Evolutionary conservation across 2,113 vertebrate genomes (phyloP).

Genomic region (Balaeniceps rex): DNA sequence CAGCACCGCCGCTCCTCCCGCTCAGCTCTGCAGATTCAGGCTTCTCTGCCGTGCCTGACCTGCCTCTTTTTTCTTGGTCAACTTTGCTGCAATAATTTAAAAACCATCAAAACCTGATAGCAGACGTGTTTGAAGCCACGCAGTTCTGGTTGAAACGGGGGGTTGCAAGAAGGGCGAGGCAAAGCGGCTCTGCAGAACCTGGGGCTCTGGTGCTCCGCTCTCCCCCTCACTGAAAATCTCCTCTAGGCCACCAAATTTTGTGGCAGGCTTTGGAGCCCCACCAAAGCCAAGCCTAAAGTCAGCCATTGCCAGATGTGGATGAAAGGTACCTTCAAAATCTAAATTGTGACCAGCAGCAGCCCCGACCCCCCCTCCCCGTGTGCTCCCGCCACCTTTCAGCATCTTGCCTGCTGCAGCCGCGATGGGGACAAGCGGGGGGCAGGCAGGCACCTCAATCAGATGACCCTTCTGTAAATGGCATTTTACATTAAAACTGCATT

Average conservation of each 20-base stretch:
- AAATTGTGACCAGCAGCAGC: not conserved
- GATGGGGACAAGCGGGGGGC: not conserved
- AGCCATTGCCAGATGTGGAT: not conserved
- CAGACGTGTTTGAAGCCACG: not conserved
- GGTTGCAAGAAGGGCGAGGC: too few species aligned
- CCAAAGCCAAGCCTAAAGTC: not conserved
- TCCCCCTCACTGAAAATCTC: not conserved
- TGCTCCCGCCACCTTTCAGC: rapidly evolving
- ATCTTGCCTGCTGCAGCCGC: rapidly evolving
- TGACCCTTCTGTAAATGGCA: not conserved
- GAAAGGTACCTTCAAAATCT: not conserved
- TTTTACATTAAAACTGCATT: not conserved
- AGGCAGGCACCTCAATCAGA: not conserved
- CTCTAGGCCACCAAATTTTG: too few species aligned
- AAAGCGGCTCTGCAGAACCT: not conserved
- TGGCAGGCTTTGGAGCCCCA: not conserved
- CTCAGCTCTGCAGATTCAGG: not conserved
- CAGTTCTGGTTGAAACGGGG: not conserved
- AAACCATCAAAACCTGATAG: not conserved
- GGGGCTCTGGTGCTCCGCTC: not conserved
- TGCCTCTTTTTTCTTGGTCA: too few species aligned
- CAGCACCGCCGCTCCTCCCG: not conserved
- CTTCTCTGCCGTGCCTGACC: rapidly evolving
- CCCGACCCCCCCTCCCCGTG: rapidly evolving
- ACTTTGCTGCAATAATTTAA: not conserved